These are phyloP conservation scores for Sisor rabdophorus DNA, from an alignment of 2,113 vertebrate genomes.

Conservation along the genomic window DNA sequence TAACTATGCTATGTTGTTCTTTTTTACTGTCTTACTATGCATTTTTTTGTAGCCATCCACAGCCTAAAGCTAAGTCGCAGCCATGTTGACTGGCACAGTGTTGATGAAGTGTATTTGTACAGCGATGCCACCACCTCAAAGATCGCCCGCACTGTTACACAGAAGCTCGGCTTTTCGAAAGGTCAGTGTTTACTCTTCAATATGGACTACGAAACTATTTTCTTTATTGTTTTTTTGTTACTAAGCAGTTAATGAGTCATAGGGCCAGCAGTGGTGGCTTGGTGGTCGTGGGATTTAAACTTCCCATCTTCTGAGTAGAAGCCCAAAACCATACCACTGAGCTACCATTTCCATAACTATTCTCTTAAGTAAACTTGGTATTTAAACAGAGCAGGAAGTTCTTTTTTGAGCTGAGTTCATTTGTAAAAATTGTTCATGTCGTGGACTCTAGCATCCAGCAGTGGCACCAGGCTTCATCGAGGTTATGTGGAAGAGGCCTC, in stretches of 20 bases:
- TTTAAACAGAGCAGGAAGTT: background rate
- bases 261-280: too few species aligned
- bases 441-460: slow-evolving; percentile 84
- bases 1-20: slow-evolving; percentile 25
- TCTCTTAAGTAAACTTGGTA: background rate
- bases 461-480: slow-evolving; percentile 91
- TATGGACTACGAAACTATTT: background rate
- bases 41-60: slow-evolving; percentile 76
- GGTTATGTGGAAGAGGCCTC: slow-evolving; percentile 96
- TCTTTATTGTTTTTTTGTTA: too few species aligned
- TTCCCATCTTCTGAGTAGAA: too few species aligned
- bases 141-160: slow-evolving; percentile 92
- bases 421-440: background rate
- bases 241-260: too few species aligned
- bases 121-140: slow-evolving; percentile 98
- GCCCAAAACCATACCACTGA: too few species aligned
- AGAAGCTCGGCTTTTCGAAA: slow-evolving; percentile 97
- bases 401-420: background rate
- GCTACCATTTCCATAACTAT: background rate
- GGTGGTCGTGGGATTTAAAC: too few species aligned
- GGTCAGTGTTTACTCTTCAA: slow-evolving; percentile 66
- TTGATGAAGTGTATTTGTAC: slow-evolving; percentile 96
- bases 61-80: slow-evolving; percentile 90
- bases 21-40: background rate
- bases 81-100: slow-evolving; percentile 94